A percentile compares a stretch with the other conserved stretches of the same genome.
Conservation (phyloP, 2,888 invertebrate species). For the Capitulum mitella region DNA sequence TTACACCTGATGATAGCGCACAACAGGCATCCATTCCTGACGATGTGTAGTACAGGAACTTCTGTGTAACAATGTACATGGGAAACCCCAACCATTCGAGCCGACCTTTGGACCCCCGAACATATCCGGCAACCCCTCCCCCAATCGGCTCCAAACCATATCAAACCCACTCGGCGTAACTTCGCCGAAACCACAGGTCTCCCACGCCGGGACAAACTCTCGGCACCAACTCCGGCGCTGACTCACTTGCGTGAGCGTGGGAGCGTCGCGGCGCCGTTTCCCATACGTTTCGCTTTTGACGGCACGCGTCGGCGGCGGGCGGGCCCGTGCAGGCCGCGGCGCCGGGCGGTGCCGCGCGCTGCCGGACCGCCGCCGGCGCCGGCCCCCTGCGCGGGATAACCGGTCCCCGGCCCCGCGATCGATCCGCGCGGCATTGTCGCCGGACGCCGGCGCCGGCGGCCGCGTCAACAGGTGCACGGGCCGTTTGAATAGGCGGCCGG, state of each 20-base stretch:
- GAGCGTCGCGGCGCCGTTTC: not conserved
- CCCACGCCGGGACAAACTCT: no score
- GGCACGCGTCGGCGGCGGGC: not conserved
- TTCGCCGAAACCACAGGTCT: no score
- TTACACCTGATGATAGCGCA: no score
- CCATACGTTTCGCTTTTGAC: not conserved
- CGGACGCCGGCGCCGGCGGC: not conserved
- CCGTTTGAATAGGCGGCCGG: slow-evolving; percentile 7
- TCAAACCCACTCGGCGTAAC: no score
- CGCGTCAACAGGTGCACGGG: not conserved
- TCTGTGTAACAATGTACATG: no score
- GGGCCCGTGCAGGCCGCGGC: not conserved
- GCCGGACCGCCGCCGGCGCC: not conserved
- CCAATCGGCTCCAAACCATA: no score
- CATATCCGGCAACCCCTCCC: no score
- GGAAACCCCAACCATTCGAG: no score
- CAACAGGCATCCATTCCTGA: no score
- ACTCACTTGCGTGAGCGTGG: not conserved
- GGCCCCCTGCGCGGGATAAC: not conserved
- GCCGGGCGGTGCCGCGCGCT: not conserved
- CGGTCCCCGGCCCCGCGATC: not conserved
- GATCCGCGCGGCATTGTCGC: not conserved
- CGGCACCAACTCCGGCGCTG: not conserved
- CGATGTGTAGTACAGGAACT: no score
- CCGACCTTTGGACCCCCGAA: no score